A percentile compares a stretch with the other conserved stretches of the same genome.
These are phyloP conservation scores for Cryptocephalus moraei DNA, from an alignment of 2,888 invertebrate genomes.

Conservation along the genomic window DNA sequence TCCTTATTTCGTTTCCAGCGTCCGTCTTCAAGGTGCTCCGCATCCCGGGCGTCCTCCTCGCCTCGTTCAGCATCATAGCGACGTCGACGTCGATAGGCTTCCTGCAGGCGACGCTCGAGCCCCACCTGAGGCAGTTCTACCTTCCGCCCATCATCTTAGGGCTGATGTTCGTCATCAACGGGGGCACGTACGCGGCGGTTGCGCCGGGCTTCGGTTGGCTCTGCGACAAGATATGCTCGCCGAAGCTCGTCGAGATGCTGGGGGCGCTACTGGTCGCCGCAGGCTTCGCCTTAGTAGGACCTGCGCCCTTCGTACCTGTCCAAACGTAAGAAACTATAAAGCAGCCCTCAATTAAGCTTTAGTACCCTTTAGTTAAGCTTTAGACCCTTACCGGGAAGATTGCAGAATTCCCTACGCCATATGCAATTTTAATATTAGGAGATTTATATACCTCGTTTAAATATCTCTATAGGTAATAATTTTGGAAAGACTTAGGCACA, in stretches of 20 bases:
- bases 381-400: no score
- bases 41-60: constrained; percentile 64
- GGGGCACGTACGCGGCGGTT: constrained; percentile 67
- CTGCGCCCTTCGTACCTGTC: constrained; percentile 63
- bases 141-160: constrained; percentile 63
- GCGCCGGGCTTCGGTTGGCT: constrained; percentile 75
- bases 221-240: constrained; percentile 57
- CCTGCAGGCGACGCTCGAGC: constrained; percentile 79
- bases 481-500: no score
- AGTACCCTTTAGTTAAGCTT: no score
- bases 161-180: constrained; percentile 75
- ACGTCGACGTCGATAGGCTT: constrained; percentile 80
- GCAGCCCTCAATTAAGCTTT: no score
- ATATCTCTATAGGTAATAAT: no score
- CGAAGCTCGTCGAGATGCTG: constrained; percentile 56
- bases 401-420: no score
- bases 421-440: no score
- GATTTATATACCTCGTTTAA: no score
- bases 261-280: constrained; percentile 57
- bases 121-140: constrained; percentile 67
- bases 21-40: constrained; percentile 53
- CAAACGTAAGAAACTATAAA: constrained; percentile 43
- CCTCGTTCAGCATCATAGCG: constrained; percentile 60
- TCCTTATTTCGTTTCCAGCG: constrained; percentile 38
- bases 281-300: constrained; percentile 69